Evolutionary conservation across 2,113 vertebrate species (phyloP), one percentile per base, ranked within the genome.

Genomic region (Gymnogyps californianus): DNA sequence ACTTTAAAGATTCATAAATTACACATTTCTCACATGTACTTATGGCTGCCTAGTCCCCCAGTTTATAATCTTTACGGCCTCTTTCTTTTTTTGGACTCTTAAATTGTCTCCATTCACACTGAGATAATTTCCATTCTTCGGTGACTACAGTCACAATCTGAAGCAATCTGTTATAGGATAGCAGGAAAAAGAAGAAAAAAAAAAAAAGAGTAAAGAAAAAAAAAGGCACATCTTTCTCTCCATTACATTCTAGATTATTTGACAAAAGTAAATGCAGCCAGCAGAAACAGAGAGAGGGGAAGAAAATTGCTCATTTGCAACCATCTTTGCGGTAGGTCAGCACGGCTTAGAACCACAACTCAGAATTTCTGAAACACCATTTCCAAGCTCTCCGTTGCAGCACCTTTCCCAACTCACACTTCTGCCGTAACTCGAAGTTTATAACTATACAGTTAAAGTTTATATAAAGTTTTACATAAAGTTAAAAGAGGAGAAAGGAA

Each of bases 121-220:
- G 25, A 67, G 25, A 32, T 32, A 18, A 13, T 72, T 62, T 77
- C 26, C 54, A 29, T 51, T 67, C 36, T 78, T 74, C 55, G 29
- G 21, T 21, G 29, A 58, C 36, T 58, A 31, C 46, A 52, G 44
- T 18, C 49, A 80, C 25, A 40, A 24, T 25, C 44, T 57, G 28
- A 52, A 62, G 29, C 0, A 1, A n/a, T 34, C 28, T 57, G 8
- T 40, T 31, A 28, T 1, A 75, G 11, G 8, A 64, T 2, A 75
- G 40, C 47, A 67, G 21, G 34, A 40, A 31, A 42, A 76, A 52
- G 9, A 28, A 29, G 10, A 10, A 13, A 46, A 18, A 34, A 9
- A 20, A 13, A 17, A 31, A 1, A 3, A 6, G 16, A 54, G 38
- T 38, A 54, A 54, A 54, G 28, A 36, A 42, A 26, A 71, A 10